These are phyloP conservation scores for Eretmocerus hayati DNA, from an alignment of 2,888 invertebrate species.

Conservation along the genomic window DNA sequence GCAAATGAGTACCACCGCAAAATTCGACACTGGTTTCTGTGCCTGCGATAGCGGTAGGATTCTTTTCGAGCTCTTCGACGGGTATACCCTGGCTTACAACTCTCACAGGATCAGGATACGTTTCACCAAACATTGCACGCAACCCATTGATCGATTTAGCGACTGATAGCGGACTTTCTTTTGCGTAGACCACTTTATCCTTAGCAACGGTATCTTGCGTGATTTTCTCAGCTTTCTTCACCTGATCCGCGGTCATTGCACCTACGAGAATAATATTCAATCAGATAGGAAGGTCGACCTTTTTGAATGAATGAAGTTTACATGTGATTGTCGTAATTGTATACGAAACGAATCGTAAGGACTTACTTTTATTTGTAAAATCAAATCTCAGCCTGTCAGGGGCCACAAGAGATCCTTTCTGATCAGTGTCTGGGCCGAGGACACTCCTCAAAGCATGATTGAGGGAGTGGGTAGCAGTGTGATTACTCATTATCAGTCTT, in stretches of 20 bases:
- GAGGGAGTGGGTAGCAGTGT: slow-evolving; percentile 94
- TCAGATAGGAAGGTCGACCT: not conserved
- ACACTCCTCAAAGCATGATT: slow-evolving; percentile 91
- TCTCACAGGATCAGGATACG: slow-evolving; percentile 93
- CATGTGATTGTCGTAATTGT: too few relatives aligned
- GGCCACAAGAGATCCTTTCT: slow-evolving; percentile 93
- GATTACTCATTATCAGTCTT: slow-evolving; percentile 95
- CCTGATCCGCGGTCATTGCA: slow-evolving; percentile 82
- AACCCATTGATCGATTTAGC: slow-evolving; percentile 90
- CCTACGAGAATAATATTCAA: slow-evolving; percentile 43
- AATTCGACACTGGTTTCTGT: slow-evolving; percentile 92
- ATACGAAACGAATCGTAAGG: not conserved
- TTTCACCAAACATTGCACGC: slow-evolving; percentile 97
- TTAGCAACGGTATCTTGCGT: slow-evolving; percentile 69
- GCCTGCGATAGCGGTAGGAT: slow-evolving; percentile 76
- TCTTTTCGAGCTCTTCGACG: slow-evolving; percentile 78
- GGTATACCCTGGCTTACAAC: slow-evolving; percentile 91
- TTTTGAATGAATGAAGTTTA: too few relatives aligned
- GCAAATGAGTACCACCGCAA: slow-evolving; percentile 96
- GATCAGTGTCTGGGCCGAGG: slow-evolving; percentile 85
- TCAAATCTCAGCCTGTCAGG: slow-evolving; percentile 96
- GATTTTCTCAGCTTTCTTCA: slow-evolving; percentile 76
- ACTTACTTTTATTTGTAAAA: slow-evolving; percentile 76
- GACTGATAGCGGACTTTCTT: slow-evolving; percentile 70
- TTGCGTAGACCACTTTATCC: slow-evolving; percentile 79